Conservation (phyloP, 2,888 invertebrate genomes). For the Synanthedon myopaeformis region DNA sequence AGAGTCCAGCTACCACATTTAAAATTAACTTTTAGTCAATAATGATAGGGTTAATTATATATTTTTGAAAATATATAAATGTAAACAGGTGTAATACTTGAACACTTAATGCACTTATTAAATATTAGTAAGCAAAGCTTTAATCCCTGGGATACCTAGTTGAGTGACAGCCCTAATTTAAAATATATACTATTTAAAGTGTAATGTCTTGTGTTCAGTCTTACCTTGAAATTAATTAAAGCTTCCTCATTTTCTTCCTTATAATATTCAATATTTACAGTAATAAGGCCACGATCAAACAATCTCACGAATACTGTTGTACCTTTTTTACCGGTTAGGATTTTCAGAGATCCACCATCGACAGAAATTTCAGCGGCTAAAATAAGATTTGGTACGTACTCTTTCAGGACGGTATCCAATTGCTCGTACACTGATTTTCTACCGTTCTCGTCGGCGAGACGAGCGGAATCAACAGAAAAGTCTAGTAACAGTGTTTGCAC, state of each 20-base stretch:
- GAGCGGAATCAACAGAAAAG: conserved; percentile 80
- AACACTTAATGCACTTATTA: too few relatives aligned
- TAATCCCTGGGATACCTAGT: too few relatives aligned
- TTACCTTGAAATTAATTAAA: conserved; percentile 82
- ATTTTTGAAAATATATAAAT: too few relatives aligned
- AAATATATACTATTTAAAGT: too few relatives aligned
- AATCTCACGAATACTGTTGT: conserved; percentile 78
- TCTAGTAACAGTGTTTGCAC: conserved; percentile 84
- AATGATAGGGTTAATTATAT: too few relatives aligned
- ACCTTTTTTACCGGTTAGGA: conserved; percentile 78
- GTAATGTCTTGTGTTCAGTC: conserved; percentile 6
- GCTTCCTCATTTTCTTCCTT: conserved; percentile 80
- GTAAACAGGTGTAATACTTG: too few relatives aligned
- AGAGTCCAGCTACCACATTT: too few relatives aligned
- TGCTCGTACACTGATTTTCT: conserved; percentile 75
- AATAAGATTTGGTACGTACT: conserved; percentile 79
- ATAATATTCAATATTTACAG: conserved; percentile 86
- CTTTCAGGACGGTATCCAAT: conserved; percentile 77
- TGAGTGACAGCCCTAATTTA: too few relatives aligned
- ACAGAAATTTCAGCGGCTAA: conserved; percentile 75
- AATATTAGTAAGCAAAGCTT: too few relatives aligned
- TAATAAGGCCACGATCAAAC: conserved; percentile 81
- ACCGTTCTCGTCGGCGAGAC: conserved; percentile 74
- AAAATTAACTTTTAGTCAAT: too few relatives aligned
- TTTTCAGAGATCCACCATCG: conserved; percentile 77